These are phyloP conservation scores for Tragelaphus buxtoni DNA, from an alignment of 2,113 vertebrate species.

Conservation along the genomic window DNA sequence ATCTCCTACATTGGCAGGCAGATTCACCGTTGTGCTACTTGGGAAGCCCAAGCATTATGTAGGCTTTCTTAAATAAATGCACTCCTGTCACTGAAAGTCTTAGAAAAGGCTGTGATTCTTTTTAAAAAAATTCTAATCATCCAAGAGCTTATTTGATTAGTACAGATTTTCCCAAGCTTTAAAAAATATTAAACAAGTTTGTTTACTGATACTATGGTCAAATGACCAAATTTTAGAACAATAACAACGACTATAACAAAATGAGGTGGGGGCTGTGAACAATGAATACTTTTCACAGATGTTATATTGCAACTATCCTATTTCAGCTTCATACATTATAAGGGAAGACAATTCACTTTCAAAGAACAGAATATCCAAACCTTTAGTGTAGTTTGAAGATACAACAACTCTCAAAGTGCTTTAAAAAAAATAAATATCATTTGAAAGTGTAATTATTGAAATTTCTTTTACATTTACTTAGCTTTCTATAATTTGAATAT, in stretches of 20 bases:
- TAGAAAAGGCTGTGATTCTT: neutral
- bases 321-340: neutral
- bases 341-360: neutral
- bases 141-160: neutral
- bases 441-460: neutral
- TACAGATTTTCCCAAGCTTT: neutral
- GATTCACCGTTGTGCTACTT: neutral
- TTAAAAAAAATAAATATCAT: neutral
- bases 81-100: neutral
- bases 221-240: neutral
- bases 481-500: constrained; percentile 9
- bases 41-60: neutral
- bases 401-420: neutral
- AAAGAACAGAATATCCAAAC: neutral
- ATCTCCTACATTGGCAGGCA: neutral
- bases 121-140: neutral
- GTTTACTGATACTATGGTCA: neutral
- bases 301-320: neutral
- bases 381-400: neutral
- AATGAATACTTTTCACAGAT: neutral
- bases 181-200: neutral
- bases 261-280: neutral
- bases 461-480: neutral
- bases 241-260: neutral
- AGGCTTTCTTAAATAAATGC: neutral